A percentile compares a stretch with the other conserved stretches of the same genome.
phyloP scores from a whole-genome alignment of 2,113 vertebrate genomes.

The Chloroceryle aenea region DNA sequence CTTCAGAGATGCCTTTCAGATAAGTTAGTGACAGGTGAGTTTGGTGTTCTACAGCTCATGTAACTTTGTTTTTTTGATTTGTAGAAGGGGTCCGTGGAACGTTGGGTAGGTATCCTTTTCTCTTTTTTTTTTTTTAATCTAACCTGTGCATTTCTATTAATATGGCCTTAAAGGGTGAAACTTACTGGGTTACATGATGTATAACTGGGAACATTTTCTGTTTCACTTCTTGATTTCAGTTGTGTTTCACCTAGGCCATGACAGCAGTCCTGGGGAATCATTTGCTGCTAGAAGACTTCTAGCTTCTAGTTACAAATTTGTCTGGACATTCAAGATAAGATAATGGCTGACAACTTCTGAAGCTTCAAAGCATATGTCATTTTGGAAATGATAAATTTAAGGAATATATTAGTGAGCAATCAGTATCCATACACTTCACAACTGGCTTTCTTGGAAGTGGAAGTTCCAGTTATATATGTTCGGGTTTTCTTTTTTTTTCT shows the following conservation, averaged over 20 bases:
- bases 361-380: conserved; percentile 1
- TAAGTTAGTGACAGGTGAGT: conserved; percentile 37
- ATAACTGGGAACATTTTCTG: conserved; percentile 20
- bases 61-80: conserved; percentile 71
- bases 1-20: not conserved
- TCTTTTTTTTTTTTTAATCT: not conserved
- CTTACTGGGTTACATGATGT: not conserved
- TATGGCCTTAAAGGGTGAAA: conserved; percentile 48
- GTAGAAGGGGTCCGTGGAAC: conserved; percentile 69
- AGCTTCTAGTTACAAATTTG: not conserved
- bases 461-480: conserved; percentile 45
- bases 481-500: not conserved
- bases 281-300: not conserved
- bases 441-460: conserved; percentile 52
- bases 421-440: not conserved
- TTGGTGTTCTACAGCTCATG: conserved; percentile 55
- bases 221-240: conserved; percentile 41
- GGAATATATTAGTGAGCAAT: not conserved
- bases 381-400: not conserved
- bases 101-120: conserved; percentile 56
- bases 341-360: conserved; percentile 42
- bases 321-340: not conserved
- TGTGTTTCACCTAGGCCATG: conserved; percentile 62
- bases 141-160: conserved; percentile 40
- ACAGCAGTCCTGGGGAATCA: not conserved